phyloP scores from a whole-genome alignment of 2,888 invertebrate genomes.

The Archips crataeganus region DNA sequence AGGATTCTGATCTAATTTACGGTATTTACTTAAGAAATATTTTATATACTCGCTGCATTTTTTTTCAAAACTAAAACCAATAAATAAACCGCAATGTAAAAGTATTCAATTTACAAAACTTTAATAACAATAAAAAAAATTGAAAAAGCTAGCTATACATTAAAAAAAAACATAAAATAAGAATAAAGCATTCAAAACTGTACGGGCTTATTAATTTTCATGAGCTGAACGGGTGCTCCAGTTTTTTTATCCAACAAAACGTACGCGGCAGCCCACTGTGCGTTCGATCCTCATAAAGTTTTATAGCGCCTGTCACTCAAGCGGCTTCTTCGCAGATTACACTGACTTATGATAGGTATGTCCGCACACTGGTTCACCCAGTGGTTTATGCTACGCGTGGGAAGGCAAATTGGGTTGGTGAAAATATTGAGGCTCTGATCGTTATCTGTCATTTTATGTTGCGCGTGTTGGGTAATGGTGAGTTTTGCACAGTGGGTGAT shows the following conservation, averaged over 20 bases:
- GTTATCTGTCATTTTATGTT: conserved; percentile 37
- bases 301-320: conserved; percentile 61
- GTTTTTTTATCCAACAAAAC: conserved; percentile 61
- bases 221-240: conserved; percentile 68
- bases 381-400: conserved; percentile 47
- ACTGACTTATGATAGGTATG: conserved; percentile 54
- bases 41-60: no score
- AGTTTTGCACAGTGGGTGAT: conserved; percentile 17
- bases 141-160: background rate
- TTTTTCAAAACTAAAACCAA: no score
- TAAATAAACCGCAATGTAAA: no score
- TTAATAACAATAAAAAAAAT: background rate
- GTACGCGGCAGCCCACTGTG: conserved; percentile 51
- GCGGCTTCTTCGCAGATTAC: conserved; percentile 52
- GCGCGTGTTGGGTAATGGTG: conserved; percentile 9
- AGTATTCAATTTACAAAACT: no score
- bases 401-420: conserved; percentile 46
- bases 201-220: conserved; percentile 71
- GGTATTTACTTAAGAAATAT: no score
- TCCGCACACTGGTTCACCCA: conserved; percentile 50
- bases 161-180: conserved; percentile 4
- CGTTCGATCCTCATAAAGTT: conserved; percentile 67
- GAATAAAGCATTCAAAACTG: conserved; percentile 42
- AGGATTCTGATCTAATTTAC: no score
- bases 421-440: conserved; percentile 40